Base-by-base conservation (phyloP, 2,113 vertebrate species). In the Labrus mixtus region DNA sequence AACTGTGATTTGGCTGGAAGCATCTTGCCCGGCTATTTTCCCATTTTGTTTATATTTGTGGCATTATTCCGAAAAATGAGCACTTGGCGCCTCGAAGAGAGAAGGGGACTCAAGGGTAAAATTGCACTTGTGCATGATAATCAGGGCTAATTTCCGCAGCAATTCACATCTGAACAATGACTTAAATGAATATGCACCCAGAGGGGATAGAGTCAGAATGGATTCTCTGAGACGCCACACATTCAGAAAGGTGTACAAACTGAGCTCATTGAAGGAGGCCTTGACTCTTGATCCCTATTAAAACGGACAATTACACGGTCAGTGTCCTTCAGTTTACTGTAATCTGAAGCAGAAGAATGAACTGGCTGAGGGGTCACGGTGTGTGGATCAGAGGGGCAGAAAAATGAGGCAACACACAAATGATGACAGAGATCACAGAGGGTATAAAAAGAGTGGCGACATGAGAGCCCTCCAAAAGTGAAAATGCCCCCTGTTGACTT, bases 1-100 rank as follows among this genome's bases (percentile, higher is more conserved):
- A 89, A 89, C 82, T 82, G 76, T 82, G 83, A 89, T 90, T 91
- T 89, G 70, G 75, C 81, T 87, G 88, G 78, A 73, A 83, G 87
- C 78, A 61, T 80, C 77, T 85, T 77, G 68, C 71, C 82, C 66
- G 22, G 82, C 77, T 72, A 84, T 86, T 88, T 88, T 78, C 71
- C 57, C 59, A 84, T 84, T 84, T 83, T 83, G 73, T 89, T 91
- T 86, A 81, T 83, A 77, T 85, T 76, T 84, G 69, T 82, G 81
- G 79, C 72, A 80, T 89, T 84, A 86, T 84, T 82, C 73, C 76
- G 71, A 66, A 68, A 83, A 71, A 78, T 57, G 57, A 78, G 65
- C 68, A 64, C 43, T 82, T 64, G 68, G 65, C 71, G 58, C 66
- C 78, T 81, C 61, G 41, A 60, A 69, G 66, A 82, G 20, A 68